These are phyloP conservation scores for Mercenaria mercenaria DNA, from an alignment of 1,140 invertebrate genomes.

Conservation along the genomic window DNA sequence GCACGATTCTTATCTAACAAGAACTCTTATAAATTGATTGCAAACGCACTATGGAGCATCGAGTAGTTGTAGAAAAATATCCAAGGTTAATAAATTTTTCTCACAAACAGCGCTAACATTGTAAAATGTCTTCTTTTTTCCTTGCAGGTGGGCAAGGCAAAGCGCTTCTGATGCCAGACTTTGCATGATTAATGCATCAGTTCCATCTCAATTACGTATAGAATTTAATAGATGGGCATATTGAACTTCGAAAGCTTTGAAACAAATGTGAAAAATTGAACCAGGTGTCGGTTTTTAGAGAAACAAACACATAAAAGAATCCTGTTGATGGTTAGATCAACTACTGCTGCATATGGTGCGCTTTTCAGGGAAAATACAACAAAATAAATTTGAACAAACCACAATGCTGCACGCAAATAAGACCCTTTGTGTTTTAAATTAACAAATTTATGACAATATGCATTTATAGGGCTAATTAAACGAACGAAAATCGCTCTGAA, in stretches of 20 bases:
- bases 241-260: conserved; percentile 59
- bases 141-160: conserved; percentile 50
- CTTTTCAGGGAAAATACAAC: conserved; percentile 30
- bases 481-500: conserved; percentile 21
- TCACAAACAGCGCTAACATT: conserved; percentile 21
- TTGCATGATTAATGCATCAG: conserved; percentile 57
- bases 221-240: conserved; percentile 64
- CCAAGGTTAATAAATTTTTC: conserved; percentile 59
- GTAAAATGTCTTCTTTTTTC: conserved; percentile 57
- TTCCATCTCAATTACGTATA: conserved; percentile 63
- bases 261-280: conserved; percentile 59
- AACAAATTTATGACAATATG: conserved; percentile 55
- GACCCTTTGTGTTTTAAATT: conserved; percentile 47
- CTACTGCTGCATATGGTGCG: conserved; percentile 34
- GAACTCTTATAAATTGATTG: conserved; percentile 53
- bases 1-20: conserved; percentile 59
- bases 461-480: conserved; percentile 56
- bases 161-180: conserved; percentile 35
- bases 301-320: conserved; percentile 40
- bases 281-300: conserved; percentile 51
- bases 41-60: conserved; percentile 47
- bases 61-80: conserved; percentile 42
- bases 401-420: conserved; percentile 23
- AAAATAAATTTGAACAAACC: conserved; percentile 39
- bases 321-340: background rate